Evolutionary conservation across 2,797 vertebrate genomes (phyloP).

Genomic region (Sebastes kiyomatsui): DNA sequence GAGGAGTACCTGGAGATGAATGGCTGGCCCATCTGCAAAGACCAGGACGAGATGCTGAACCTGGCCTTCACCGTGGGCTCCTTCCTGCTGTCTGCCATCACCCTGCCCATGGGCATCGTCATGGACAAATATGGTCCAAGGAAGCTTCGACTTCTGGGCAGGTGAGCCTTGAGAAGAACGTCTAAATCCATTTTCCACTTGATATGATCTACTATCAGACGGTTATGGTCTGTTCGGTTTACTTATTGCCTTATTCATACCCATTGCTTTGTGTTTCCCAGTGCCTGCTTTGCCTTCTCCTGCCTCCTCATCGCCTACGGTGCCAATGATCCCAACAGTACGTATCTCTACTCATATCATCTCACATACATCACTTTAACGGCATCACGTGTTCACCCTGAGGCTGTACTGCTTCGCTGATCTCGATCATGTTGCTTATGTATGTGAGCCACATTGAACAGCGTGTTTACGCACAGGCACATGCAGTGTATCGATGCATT

Average conservation of each 20-base stretch:
- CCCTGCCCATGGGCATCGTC: conserved; percentile 90
- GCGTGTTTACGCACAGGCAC: neutral
- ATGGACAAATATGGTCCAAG: conserved; percentile 99
- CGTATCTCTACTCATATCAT: conserved; percentile 46
- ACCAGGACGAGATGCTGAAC: conserved; percentile 98
- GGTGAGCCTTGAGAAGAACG: conserved; percentile 75
- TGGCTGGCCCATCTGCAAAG: conserved; percentile 92
- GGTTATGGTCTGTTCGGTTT: neutral
- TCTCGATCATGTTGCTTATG: neutral
- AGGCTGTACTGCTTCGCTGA: no score
- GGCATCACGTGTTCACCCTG: neutral
- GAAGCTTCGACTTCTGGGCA: conserved; percentile 95
- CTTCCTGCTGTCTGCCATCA: conserved; percentile 97
- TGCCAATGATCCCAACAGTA: conserved; percentile 92
- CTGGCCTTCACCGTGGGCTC: conserved; percentile 97
- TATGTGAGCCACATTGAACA: neutral
- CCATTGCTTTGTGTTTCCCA: conserved; percentile 68
- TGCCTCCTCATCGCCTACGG: conserved; percentile 96
- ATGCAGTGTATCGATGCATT: neutral
- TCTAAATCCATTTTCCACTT: neutral
- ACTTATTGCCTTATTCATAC: neutral
- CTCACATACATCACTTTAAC: neutral
- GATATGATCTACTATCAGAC: neutral
- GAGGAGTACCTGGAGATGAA: conserved; percentile 83
- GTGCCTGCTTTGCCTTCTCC: conserved; percentile 93